phyloP scores from a whole-genome alignment of 2,113 vertebrate species.

The Neogobius melanostomus region DNA sequence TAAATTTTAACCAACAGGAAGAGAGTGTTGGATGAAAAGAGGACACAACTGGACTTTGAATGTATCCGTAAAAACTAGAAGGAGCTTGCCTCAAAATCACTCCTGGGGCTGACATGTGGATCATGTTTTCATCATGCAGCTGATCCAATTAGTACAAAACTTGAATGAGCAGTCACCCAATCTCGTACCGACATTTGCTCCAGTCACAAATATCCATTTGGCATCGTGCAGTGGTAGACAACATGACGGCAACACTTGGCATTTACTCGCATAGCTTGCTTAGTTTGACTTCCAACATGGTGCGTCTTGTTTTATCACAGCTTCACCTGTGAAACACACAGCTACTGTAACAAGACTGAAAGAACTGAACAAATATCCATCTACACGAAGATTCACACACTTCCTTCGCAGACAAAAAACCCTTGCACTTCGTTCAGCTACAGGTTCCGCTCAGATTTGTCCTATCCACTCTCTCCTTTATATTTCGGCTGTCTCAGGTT shows the following conservation, averaged over 20 bases:
- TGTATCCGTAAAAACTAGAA: too few relatives aligned
- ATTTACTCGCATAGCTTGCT: conserved; percentile 11
- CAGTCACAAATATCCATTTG: background rate
- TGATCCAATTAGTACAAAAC: background rate
- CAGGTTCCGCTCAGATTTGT: too few relatives aligned
- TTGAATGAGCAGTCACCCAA: too few relatives aligned
- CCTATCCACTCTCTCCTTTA: too few relatives aligned
- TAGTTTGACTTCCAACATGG: conserved; percentile 19
- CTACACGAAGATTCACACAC: too few relatives aligned
- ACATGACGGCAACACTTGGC: background rate
- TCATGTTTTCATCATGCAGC: conserved; percentile 2
- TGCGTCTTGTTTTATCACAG: conserved; percentile 11
- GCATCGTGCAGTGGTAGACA: background rate
- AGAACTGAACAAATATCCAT: background rate
- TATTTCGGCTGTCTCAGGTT: too few relatives aligned
- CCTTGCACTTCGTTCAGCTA: too few relatives aligned
- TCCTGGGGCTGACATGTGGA: background rate
- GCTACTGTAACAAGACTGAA: background rate
- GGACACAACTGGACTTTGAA: background rate
- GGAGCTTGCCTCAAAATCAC: too few relatives aligned
- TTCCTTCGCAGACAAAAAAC: too few relatives aligned
- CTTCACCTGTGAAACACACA: background rate
- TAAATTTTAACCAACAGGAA: conserved; percentile 7
- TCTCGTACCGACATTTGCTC: background rate
- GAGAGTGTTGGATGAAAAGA: background rate